Conservation (phyloP, 2,797 vertebrate species). For the Neomorphus geoffroyi region DNA sequence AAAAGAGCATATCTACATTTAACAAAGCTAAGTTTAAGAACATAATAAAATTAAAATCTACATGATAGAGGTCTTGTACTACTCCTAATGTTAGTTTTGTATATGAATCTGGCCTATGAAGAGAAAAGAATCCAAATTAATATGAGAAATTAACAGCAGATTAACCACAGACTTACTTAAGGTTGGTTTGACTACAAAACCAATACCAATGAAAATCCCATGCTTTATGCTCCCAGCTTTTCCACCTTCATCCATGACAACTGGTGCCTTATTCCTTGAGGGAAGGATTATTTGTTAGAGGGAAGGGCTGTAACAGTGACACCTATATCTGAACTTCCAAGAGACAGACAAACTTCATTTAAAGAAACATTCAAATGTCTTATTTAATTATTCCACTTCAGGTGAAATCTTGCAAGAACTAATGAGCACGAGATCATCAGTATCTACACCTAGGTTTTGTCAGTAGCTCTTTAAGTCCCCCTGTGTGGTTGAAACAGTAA, state of each 20-base stretch:
- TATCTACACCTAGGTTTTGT: background rate
- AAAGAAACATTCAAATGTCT: background rate
- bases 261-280: fast-evolving
- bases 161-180: background rate
- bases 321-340: background rate
- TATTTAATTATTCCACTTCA: background rate
- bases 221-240: background rate
- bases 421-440: background rate
- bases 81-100: background rate
- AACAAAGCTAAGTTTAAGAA: background rate
- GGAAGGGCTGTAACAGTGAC: background rate
- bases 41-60: background rate
- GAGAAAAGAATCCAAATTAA: background rate
- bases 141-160: background rate
- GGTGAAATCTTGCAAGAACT: background rate
- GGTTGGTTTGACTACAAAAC: background rate
- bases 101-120: background rate
- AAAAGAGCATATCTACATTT: background rate
- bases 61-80: background rate
- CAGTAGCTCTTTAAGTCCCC: background rate
- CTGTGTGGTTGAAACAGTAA: background rate
- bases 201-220: background rate
- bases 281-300: background rate
- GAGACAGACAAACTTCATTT: background rate
- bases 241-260: background rate